phyloP scores from a whole-genome alignment of 2,888 invertebrate species.

The Cephus spinipes region DNA sequence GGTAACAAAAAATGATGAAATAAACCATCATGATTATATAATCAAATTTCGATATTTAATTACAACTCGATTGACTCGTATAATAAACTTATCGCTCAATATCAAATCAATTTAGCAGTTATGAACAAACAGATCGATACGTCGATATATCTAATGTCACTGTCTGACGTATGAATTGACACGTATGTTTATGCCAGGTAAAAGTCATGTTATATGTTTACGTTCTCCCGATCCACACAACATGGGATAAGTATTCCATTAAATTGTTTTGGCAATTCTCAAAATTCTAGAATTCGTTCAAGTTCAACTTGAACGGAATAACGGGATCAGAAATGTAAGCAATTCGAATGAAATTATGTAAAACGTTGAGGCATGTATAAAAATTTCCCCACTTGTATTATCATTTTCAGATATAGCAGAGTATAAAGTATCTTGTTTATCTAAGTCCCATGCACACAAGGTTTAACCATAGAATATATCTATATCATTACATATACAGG shows the following conservation, averaged over 20 bases:
- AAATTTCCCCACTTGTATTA: neutral
- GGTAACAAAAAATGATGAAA: neutral
- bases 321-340: neutral
- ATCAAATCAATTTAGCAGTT: neutral
- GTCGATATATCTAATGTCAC: neutral
- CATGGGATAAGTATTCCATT: neutral
- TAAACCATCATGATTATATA: neutral
- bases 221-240: neutral
- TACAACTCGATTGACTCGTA: neutral
- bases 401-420: neutral
- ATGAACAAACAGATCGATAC: neutral
- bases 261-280: neutral
- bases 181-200: neutral
- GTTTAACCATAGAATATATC: neutral
- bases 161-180: neutral
- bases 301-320: neutral
- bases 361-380: neutral
- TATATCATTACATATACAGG: neutral
- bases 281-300: neutral
- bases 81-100: neutral
- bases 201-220: too few species aligned
- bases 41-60: neutral
- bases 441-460: neutral
- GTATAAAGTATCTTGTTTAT: neutral
- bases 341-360: neutral